Conservation (phyloP, 2,888 invertebrate genomes). For the Myathropa florea region DNA sequence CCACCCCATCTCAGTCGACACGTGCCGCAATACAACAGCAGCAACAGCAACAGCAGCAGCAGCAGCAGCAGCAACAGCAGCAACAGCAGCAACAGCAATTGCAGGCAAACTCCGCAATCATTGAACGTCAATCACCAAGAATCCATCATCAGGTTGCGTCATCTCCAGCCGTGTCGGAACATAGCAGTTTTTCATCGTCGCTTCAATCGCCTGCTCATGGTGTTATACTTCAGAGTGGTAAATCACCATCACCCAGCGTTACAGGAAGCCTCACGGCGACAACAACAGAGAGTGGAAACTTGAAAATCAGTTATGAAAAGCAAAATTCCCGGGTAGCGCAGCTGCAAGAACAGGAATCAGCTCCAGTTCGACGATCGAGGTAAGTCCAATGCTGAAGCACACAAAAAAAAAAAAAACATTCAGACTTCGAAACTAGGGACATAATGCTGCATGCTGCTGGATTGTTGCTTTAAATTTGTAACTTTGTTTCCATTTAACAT, state of each 20-base stretch:
- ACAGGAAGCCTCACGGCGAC: slow-evolving; percentile 75
- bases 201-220: slow-evolving; percentile 71
- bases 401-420: background rate
- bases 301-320: slow-evolving; percentile 83
- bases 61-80: slow-evolving; percentile 45
- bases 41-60: slow-evolving; percentile 51
- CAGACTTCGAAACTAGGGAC: slow-evolving; percentile 23
- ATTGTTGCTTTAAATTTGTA: slow-evolving; percentile 53
- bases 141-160: slow-evolving; percentile 71
- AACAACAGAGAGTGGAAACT: slow-evolving; percentile 81
- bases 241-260: slow-evolving; percentile 76
- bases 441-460: slow-evolving; percentile 57
- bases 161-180: slow-evolving; percentile 67
- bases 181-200: slow-evolving; percentile 59
- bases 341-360: slow-evolving; percentile 81
- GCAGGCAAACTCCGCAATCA: slow-evolving; percentile 53
- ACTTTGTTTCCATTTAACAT: slow-evolving; percentile 36
- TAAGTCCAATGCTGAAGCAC: slow-evolving; percentile 74
- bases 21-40: slow-evolving; percentile 71
- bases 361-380: slow-evolving; percentile 83
- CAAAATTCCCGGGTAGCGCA: slow-evolving; percentile 81
- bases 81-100: slow-evolving; percentile 58
- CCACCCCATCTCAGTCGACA: slow-evolving; percentile 71
- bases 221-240: slow-evolving; percentile 77
- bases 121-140: slow-evolving; percentile 75